These are phyloP conservation scores for Lophotriccus pileatus DNA, from an alignment of 2,797 vertebrate genomes.

Conservation along the genomic window DNA sequence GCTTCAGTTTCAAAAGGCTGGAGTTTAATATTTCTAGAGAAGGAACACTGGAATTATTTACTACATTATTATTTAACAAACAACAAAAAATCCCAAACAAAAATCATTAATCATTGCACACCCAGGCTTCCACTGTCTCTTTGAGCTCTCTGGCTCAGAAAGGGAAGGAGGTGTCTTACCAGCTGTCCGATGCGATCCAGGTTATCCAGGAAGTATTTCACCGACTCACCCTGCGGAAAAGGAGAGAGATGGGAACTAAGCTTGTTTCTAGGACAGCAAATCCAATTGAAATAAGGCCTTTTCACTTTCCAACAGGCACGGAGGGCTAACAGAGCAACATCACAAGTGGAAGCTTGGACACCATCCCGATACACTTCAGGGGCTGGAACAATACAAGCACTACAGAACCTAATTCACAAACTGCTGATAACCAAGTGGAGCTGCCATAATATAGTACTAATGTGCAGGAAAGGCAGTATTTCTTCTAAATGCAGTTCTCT, in stretches of 20 bases:
- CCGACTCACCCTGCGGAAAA: conserved; percentile 88
- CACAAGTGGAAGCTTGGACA: background rate
- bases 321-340: background rate
- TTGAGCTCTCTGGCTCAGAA: background rate
- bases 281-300: background rate
- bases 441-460: background rate
- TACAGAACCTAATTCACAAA: background rate
- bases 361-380: background rate
- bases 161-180: conserved; percentile 78
- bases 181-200: conserved; percentile 93
- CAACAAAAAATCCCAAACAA: background rate
- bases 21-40: background rate
- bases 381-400: background rate
- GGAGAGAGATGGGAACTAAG: conserved; percentile 22
- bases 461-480: background rate
- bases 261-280: background rate
- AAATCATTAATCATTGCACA: background rate
- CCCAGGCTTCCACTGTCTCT: background rate
- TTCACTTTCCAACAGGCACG: background rate
- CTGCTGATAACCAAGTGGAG: background rate
- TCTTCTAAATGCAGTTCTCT: background rate
- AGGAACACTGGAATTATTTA: background rate
- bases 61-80: background rate
- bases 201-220: conserved; percentile 98
- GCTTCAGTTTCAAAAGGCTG: background rate